Evolutionary conservation across 2,888 invertebrate genomes (phyloP), one percentile per base, ranked within the genome.

Genomic region (Allygus modestus): DNA sequence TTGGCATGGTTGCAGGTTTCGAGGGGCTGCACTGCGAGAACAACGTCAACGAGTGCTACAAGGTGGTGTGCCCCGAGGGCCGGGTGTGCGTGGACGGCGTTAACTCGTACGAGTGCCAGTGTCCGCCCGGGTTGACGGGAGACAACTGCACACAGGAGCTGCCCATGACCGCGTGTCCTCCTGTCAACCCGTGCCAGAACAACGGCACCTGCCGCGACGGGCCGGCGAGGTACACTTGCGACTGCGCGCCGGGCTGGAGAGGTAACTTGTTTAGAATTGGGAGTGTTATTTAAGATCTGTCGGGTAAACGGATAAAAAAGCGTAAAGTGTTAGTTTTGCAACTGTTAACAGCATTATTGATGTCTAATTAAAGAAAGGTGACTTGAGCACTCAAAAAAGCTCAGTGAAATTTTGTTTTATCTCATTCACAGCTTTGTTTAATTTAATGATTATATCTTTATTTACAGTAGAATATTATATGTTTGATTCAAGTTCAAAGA

Each of bases 201-300:
- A 95, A 95, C 91, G 96, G 94, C 88, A 94, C 94, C 83, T 96
- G 96, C 90, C 91, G 92, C 86, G 94, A 94, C 90, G 91, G 90
- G 81, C 91, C 90, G 73, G 92, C 92, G 87, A 93, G 93, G 87
- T 95, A 93, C 91, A 93, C 92, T 88, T 97, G 97, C 92, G 90
- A 91, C 87, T 97, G 97, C 91, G 92, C 92, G 87, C 90, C 91
- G 85, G 95, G 95, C 87, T 95, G 91, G 89, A 92, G 93, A 90
- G 96, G 95, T 93, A 90, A 90, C 90, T 88, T 86, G 82, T 77
- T 82, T n/a, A n/a, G 51, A 15, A 12, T 46, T 9, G 11, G n/a
- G n/a, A n/a, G n/a, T n/a, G n/a, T n/a, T n/a, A n/a, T n/a, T n/a
- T n/a, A 17, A 54, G 54, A 5, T 17, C 11, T 4, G 37, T 7